Evolutionary conservation across 2,888 invertebrate species (phyloP), one percentile per base, ranked within the genome.

Genomic region (Poecilobothrus nobilitatus): DNA sequence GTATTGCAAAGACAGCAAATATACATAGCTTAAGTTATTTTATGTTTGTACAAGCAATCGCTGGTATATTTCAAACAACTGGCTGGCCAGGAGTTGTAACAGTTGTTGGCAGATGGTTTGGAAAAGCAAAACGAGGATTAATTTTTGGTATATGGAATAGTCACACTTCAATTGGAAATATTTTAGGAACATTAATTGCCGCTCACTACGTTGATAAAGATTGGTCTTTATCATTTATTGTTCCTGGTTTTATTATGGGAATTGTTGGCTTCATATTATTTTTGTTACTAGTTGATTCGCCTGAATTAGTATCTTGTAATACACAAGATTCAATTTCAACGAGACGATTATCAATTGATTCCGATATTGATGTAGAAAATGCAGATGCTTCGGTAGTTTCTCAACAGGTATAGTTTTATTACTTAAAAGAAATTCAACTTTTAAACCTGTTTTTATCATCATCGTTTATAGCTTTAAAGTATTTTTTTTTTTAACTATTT

Each of bases 71-170:
- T 15, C 96, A 97, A 84, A 94, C 96, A 0, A 92, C 95, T 0
- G 96, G 97, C 1, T 97, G 97, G 97, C 97, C 97, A 0, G 94
- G 95, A 68, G 97, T 97, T 0, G 96, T 97, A 0, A 85, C 89
- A 0, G 89, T 92, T 3, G 90, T 97, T 66, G 94, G 95, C n/a
- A 94, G 97, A 77, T 97, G 97, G 97, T 97, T 94, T 83, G 97
- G 96, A 0, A 93, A 92, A 82, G 88, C 90, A 61, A 96, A 94
- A 80, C 86, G 92, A 72, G 95, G 94, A 0, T 84, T 97, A 33
- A 93, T 97, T 71, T 97, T 97, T 82, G 97, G 97, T 15, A 85
- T 97, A 8, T 97, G 97, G 97, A 97, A 97, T 83, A 95, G 96
- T 0, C 97, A 97, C 76, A 97, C 97, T 0, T 95, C 95, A 0